These are phyloP conservation scores for Boloria selene DNA, from an alignment of 2,888 invertebrate genomes.

Conservation along the genomic window DNA sequence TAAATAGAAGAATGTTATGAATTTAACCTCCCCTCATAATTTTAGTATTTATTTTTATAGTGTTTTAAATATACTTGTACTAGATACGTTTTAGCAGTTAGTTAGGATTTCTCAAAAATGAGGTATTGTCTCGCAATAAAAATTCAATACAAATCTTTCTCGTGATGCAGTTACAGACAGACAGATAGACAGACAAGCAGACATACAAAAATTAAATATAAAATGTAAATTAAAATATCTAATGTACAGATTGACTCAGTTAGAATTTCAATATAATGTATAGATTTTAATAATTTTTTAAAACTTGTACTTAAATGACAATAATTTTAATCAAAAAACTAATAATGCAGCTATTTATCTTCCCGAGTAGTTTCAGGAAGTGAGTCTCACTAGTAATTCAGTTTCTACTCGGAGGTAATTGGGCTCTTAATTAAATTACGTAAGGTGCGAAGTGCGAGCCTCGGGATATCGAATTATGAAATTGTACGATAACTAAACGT, in stretches of 20 bases:
- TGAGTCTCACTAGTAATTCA: slow-evolving; percentile 11
- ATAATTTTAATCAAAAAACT: slow-evolving; percentile 8
- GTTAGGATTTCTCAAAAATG: too few relatives aligned
- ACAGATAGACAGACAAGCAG: too few relatives aligned
- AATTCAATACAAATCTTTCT: too few relatives aligned
- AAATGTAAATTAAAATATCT: too few relatives aligned
- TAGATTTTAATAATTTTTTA: too few relatives aligned
- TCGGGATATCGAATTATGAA: slow-evolving; percentile 17
- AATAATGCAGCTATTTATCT: slow-evolving; percentile 18
- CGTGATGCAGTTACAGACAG: too few relatives aligned
- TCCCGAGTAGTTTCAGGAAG: slow-evolving; percentile 21
- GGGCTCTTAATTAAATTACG: slow-evolving; percentile 25
- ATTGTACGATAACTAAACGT: slow-evolving; percentile 14
- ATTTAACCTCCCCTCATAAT: neutral
- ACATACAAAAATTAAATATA: too few relatives aligned
- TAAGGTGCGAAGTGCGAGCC: slow-evolving; percentile 20
- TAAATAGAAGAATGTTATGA: slow-evolving; percentile 7
- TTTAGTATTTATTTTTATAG: neutral
- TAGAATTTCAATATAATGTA: too few relatives aligned
- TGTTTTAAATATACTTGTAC: neutral
- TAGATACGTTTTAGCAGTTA: too few relatives aligned
- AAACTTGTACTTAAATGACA: too few relatives aligned
- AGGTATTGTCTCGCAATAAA: too few relatives aligned
- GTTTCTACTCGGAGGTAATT: slow-evolving; percentile 20
- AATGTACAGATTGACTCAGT: too few relatives aligned